phyloP scores from a whole-genome alignment of 2,797 vertebrate species.

The Pseudomugil tenellus region DNA sequence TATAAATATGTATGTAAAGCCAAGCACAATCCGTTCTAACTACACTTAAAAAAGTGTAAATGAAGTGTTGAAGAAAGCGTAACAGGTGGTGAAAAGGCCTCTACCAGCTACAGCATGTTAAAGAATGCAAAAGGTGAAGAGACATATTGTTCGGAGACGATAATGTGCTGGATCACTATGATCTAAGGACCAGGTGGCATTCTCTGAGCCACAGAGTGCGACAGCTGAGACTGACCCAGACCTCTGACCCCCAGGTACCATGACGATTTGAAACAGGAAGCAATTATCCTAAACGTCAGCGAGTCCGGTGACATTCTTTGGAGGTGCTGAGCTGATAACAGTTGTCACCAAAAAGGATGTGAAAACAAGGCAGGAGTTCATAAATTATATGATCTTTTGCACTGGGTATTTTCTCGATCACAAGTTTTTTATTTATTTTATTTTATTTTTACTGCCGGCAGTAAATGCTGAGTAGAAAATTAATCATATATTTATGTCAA shows the following conservation, averaged over 20 bases:
- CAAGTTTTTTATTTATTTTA: background rate
- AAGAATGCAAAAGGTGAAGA: slow-evolving; percentile 44
- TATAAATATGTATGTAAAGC: background rate
- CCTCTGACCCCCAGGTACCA: slow-evolving; percentile 47
- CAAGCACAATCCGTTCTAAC: too few species aligned
- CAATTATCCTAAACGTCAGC: slow-evolving; percentile 55
- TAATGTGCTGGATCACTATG: slow-evolving; percentile 16
- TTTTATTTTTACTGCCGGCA: background rate
- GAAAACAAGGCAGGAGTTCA: background rate
- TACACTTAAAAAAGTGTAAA: slow-evolving; percentile 4
- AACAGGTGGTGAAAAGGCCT: slow-evolving; percentile 22
- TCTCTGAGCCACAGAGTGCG: slow-evolving; percentile 25
- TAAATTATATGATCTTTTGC: background rate
- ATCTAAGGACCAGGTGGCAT: slow-evolving; percentile 55
- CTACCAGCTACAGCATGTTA: slow-evolving; percentile 34
- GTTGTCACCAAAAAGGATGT: slow-evolving; percentile 17
- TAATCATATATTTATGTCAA: slow-evolving; percentile 10
- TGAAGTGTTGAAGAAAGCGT: slow-evolving; percentile 29
- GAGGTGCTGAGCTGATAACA: slow-evolving; percentile 37
- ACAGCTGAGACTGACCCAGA: slow-evolving; percentile 70
- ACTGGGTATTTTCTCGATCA: background rate
- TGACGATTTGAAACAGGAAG: slow-evolving; percentile 65
- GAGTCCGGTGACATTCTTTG: slow-evolving; percentile 37
- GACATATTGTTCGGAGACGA: slow-evolving; percentile 31
- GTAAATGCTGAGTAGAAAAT: slow-evolving; percentile 19